Percentiles rank a stretch among this genome's conserved stretches.
Evolutionary conservation across 2,113 vertebrate species (phyloP).

Genomic region (Amphiprion ocellaris): DNA sequence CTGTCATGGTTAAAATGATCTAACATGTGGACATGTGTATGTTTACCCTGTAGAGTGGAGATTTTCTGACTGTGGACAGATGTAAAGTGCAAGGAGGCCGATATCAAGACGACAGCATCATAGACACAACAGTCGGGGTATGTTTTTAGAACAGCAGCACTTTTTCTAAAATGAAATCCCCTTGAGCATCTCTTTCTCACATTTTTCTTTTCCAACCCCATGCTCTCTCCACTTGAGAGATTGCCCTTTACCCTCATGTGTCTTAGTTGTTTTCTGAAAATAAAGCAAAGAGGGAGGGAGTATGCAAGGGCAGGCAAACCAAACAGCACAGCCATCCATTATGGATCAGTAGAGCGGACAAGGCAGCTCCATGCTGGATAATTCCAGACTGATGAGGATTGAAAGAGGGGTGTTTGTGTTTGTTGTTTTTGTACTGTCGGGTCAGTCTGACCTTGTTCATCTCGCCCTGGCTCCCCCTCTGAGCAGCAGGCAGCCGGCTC

Average conservation of each 20-base stretch:
- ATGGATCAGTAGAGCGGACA: slow-evolving; percentile 61
- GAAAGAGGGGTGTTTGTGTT: slow-evolving; percentile 48
- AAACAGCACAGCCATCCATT: slow-evolving; percentile 66
- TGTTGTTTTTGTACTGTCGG: slow-evolving; percentile 32
- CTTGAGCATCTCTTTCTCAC: slow-evolving; percentile 26
- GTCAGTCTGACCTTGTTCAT: slow-evolving; percentile 48
- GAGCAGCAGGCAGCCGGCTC: not conserved
- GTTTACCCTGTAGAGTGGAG: slow-evolving; percentile 69
- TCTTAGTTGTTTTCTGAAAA: slow-evolving; percentile 54
- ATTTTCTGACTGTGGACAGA: slow-evolving; percentile 80
- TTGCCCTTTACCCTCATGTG: slow-evolving; percentile 38
- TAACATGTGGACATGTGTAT: slow-evolving; percentile 16
- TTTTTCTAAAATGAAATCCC: slow-evolving; percentile 9
- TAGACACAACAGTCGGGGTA: slow-evolving; percentile 75
- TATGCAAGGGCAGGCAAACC: slow-evolving; percentile 21
- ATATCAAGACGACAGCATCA: slow-evolving; percentile 77
- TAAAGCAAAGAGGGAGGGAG: slow-evolving; percentile 10
- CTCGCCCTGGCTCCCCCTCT: slow-evolving; percentile 17
- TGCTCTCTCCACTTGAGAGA: slow-evolving; percentile 29
- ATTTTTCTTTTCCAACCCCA: slow-evolving; percentile 28
- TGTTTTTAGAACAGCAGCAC: slow-evolving; percentile 47
- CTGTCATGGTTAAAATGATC: not conserved
- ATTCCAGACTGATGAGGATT: slow-evolving; percentile 51
- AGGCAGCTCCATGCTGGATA: slow-evolving; percentile 32
- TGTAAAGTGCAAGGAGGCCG: slow-evolving; percentile 75